Base-by-base conservation (phyloP, 2,113 vertebrate species). In the Platysternon megacephalum region DNA sequence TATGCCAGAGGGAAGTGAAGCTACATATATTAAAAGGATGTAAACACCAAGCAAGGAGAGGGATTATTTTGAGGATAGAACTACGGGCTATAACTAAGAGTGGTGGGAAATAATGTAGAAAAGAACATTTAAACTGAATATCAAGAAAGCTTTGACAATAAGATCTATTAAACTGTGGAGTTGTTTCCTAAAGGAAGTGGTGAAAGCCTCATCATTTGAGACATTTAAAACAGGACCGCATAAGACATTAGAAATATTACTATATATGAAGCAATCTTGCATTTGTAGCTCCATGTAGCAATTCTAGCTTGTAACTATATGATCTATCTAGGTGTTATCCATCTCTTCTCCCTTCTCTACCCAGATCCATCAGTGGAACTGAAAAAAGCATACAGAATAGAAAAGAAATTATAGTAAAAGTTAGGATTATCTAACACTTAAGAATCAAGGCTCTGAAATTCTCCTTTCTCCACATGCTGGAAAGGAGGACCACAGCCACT, bases 51-150 rank as follows among this genome's bases (percentile, higher is more conserved):
- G 14, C 80, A n/a, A 72, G 72, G 35, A 97, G 29, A 78, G 35
- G 44, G 92, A 94, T 96, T 94, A 84, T 80, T 97, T 52, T 13
- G 11, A 86, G 88, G 44, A 55, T 74, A 55, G 55, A 92, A 39
- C 85, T 87, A 44, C 28, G 48, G 49, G 32, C 56, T 92, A 5
- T 65, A 93, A 85, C 24, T 76, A 91, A 91, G 87, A 93, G 12
- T 87, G 87, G 80, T 86, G 44, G 28, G 52, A 39, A 85, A 91
- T 90, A 91, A 84, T 84, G 19, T 82, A 65, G 28, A 78, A 90
- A 55, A 39, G 19, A 91, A 52, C 52, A 49, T 78, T 94, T 86
- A 87, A 35, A 28, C 55, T 87, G 78, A 89, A 13, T 55, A 39
- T 79, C 91, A n/a, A 89, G 90, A 82, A 55, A 94, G 17, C 51